Percentiles rank a stretch among this genome's conserved stretches.
These are phyloP conservation scores for Tiliacea citrago DNA, from an alignment of 2,888 invertebrate genomes.

Conservation along the genomic window DNA sequence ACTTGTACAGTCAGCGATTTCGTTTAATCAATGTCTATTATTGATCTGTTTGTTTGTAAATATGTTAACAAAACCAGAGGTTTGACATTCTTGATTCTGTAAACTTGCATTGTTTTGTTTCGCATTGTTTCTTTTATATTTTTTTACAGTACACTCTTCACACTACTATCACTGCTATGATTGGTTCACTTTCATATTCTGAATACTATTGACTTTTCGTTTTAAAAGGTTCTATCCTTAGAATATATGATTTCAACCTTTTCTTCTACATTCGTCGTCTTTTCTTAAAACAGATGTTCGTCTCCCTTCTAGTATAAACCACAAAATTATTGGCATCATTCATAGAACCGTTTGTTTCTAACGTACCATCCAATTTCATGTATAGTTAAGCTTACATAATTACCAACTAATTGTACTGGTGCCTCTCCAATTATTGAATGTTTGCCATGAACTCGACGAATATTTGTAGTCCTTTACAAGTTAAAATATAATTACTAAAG, in stretches of 20 bases:
- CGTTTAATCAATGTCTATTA: background rate
- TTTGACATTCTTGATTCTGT: background rate
- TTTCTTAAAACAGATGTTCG: background rate
- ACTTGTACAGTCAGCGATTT: background rate
- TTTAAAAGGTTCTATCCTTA: background rate
- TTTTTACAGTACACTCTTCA: background rate
- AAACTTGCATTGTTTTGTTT: conserved; percentile 2
- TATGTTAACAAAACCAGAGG: background rate
- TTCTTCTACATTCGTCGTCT: background rate
- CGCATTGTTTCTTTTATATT: background rate
- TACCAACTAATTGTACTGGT: conserved; percentile 24
- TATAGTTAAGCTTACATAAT: conserved; percentile 61
- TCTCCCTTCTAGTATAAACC: background rate
- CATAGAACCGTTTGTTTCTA: background rate
- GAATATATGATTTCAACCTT: background rate
- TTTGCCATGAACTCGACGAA: background rate
- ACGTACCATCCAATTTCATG: conserved; percentile 2
- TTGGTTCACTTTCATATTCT: background rate
- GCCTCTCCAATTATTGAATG: background rate
- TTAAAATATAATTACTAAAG: conserved; percentile 39
- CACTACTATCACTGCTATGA: background rate
- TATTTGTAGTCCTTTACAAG: background rate
- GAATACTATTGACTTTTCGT: background rate
- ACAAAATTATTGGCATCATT: background rate
- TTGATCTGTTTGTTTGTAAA: conserved; percentile 16